These are phyloP conservation scores for Pseudochromis fuscus DNA, from an alignment of 2,797 vertebrate genomes.

Conservation along the genomic window DNA sequence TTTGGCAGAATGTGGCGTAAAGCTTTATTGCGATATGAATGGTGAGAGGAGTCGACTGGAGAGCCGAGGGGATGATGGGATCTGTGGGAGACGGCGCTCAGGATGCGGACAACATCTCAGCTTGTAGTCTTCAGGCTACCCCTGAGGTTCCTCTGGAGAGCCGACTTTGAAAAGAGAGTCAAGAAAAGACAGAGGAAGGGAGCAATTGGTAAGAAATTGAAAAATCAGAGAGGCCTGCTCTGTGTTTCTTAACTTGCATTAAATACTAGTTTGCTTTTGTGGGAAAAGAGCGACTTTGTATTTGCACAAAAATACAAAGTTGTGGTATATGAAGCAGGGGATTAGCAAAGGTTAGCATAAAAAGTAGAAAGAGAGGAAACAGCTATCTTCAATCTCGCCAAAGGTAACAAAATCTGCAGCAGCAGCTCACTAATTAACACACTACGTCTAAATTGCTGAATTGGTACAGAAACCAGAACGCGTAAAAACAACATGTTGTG, in stretches of 20 bases:
- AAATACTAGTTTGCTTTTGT: constrained; percentile 4
- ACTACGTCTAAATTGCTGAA: constrained; percentile 15
- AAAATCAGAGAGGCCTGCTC: not conserved
- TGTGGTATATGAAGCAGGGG: not conserved
- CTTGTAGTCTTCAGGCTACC: constrained; percentile 21
- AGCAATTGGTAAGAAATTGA: constrained; percentile 13
- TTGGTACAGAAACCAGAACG: constrained; percentile 16
- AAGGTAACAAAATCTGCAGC: constrained; percentile 14
- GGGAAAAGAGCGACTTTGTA: no score
- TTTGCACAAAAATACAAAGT: not conserved
- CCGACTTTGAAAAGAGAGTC: constrained; percentile 19
- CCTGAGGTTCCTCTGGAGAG: constrained; percentile 17
- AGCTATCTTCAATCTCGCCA: constrained; percentile 5
- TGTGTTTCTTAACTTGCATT: not conserved
- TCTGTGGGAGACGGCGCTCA: constrained; percentile 7
- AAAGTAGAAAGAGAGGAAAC: not conserved
- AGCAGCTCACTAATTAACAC: constrained; percentile 16
- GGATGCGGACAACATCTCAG: constrained; percentile 10
- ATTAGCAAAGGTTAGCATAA: constrained; percentile 17
- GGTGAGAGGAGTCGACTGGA: constrained; percentile 13
- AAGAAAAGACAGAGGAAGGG: not conserved
- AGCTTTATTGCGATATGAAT: constrained; percentile 30
- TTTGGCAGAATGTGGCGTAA: constrained; percentile 35
- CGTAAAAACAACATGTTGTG: constrained; percentile 21
- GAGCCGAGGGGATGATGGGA: constrained; percentile 38